Evolutionary conservation across 2,888 invertebrate genomes (phyloP).

Genomic region (Anodontia alba): DNA sequence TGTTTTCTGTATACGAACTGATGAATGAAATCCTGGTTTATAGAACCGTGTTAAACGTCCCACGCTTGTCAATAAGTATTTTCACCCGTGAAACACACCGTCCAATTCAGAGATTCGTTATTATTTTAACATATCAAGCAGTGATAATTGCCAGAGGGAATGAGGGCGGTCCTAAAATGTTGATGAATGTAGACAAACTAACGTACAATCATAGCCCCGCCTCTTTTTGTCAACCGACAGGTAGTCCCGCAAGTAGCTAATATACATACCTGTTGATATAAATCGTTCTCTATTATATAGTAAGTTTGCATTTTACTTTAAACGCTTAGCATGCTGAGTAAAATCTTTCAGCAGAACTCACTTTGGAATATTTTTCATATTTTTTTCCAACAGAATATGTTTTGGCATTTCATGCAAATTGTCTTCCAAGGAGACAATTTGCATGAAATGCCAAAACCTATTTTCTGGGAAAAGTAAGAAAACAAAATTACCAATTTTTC

Average conservation of each 20-base stretch:
- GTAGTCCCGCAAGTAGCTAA: not conserved
- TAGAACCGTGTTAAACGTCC: conserved; percentile 5
- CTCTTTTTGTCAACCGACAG: no score
- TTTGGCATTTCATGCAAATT: no score
- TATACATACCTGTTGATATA: conserved; percentile 6
- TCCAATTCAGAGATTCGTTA: not conserved
- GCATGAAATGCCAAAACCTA: no score
- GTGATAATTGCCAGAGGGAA: not conserved
- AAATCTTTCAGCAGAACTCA: no score
- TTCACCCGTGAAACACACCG: conserved; percentile 1
- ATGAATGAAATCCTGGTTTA: conserved; percentile 3
- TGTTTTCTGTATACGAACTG: not conserved
- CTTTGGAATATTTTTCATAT: no score
- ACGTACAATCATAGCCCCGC: not conserved
- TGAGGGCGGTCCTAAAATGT: not conserved
- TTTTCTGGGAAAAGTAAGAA: no score
- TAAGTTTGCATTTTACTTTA: conserved; percentile 3
- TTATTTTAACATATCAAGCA: conserved; percentile 13
- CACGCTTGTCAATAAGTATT: conserved; percentile 7
- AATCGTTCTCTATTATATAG: not conserved
- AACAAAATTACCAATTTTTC: no score
- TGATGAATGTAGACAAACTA: not conserved
- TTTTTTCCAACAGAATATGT: no score
- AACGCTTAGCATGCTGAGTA: no score
- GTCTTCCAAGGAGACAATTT: no score